Evolutionary conservation across 2,888 invertebrate genomes (phyloP), one percentile per base, ranked within the genome.

Genomic region (Tromatobia lineatoria): DNA sequence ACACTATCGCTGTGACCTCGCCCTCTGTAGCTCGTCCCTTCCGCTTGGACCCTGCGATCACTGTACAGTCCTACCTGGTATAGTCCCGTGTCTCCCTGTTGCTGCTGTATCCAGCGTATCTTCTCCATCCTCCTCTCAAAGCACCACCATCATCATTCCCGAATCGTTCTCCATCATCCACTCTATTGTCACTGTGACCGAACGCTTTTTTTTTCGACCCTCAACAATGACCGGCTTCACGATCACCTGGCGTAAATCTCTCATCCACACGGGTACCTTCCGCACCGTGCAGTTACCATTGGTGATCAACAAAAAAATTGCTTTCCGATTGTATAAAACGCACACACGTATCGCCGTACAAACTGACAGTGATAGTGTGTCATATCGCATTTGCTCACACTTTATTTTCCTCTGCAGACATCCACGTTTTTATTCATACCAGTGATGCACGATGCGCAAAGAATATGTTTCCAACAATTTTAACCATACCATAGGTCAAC

Each of bases 201-300:
- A 8, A 29, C 13, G 18, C 61, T 50, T 64, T 78, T 29, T 78
- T 29, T 70, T 70, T 69, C 38, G 29, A 42, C 66, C 71, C 42
- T 25, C 61, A 69, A 80, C 83, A 83, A 83, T 83, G 67, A 71
- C 57, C 57, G 52, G 52, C 66, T n/a, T 71, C 47, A 76, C 45
- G 47, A 80, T 45, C 83, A 76, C 75, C 66, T 42, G 76, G 59
- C 57, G 57, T 38, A 47, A 64, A 66, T 78, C 79, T 69, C 50
- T 25, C 38, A 64, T 25, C 70, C 70, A 23, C 38, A 64, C 69
- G 15, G n/a, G n/a, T 18, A 20, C 29, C 64, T 34, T 25, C n/a
- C 79, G 2, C 34, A 57, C 54, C 34, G 34, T 45, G 20, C 64
- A 61, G 47, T n/a, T 25, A 8, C 69, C 64, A 75, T 38, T 29